Conservation (phyloP, 2,113 vertebrate genomes). For the Pyrgilauda ruficollis region DNA sequence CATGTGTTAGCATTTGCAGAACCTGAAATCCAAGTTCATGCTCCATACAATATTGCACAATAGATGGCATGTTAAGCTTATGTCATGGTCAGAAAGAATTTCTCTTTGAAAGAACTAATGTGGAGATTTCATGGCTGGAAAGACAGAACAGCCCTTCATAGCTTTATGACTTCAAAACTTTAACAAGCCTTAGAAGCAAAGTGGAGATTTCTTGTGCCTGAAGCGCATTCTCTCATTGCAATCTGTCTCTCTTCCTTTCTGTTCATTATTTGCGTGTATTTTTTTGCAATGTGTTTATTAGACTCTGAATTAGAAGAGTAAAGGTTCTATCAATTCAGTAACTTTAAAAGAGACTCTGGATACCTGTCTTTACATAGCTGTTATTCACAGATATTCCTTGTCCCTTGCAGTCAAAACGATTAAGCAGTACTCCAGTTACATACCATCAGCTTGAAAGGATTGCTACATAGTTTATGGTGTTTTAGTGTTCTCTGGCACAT, state of each 20-base stretch:
- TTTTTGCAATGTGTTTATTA: not conserved
- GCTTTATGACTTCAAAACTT: not conserved
- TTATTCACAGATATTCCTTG: not conserved
- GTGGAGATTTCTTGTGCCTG: not conserved
- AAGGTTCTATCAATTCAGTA: not conserved
- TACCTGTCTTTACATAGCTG: not conserved
- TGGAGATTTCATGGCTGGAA: slow-evolving; percentile 32
- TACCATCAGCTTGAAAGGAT: not conserved
- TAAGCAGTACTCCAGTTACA: not conserved
- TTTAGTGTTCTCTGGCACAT: not conserved
- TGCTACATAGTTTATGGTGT: no score
- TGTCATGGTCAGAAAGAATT: slow-evolving; percentile 1
- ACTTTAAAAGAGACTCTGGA: not conserved
- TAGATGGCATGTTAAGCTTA: slow-evolving; percentile 43
- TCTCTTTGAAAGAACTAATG: slow-evolving; percentile 28
- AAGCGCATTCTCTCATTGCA: not conserved
- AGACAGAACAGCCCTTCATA: not conserved
- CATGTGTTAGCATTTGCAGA: not conserved
- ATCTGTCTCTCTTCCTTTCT: not conserved
- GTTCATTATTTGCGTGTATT: not conserved
- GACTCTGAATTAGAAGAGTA: not conserved
- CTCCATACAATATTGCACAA: not conserved
- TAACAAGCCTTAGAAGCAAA: not conserved
- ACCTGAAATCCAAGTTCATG: slow-evolving; percentile 28
- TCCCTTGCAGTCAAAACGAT: not conserved